Percentiles rank a stretch among this genome's conserved stretches.
Evolutionary conservation across 2,113 vertebrate genomes (phyloP).

Genomic region (Chaetorhynchus papuensis): DNA sequence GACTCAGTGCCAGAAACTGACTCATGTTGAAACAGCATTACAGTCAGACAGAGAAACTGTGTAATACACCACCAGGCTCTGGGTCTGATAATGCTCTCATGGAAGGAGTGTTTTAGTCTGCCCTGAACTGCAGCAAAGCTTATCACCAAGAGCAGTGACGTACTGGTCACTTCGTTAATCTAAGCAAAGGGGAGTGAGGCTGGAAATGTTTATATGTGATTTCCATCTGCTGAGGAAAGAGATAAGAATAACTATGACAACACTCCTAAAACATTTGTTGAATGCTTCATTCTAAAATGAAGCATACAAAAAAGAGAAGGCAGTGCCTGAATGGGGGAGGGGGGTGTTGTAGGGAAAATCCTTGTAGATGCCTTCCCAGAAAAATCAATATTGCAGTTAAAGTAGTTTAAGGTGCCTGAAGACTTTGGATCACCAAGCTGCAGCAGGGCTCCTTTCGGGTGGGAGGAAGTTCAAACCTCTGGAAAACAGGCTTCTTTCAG

Average conservation of each 20-base stretch:
- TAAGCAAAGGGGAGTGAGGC: slow-evolving; percentile 30
- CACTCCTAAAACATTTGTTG: slow-evolving; percentile 16
- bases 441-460: not conserved
- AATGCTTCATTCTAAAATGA: not conserved
- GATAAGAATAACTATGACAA: slow-evolving; percentile 60
- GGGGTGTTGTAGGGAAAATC: not conserved
- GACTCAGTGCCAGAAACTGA: slow-evolving; percentile 42
- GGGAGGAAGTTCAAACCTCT: not conserved
- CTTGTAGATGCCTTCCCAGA: not conserved
- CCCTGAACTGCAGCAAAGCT: not conserved
- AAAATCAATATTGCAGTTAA: not conserved
- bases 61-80: not conserved
- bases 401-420: not conserved
- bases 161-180: slow-evolving; percentile 15
- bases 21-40: slow-evolving; percentile 12
- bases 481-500: not conserved
- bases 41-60: slow-evolving; percentile 17
- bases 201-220: slow-evolving; percentile 51
- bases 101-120: slow-evolving; percentile 19
- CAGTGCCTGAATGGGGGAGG: not conserved
- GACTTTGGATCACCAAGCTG: not conserved
- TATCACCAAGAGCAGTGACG: slow-evolving; percentile 23
- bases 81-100: not conserved
- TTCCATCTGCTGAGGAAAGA: slow-evolving; percentile 49
- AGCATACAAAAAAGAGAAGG: not conserved